Base-by-base conservation (phyloP, 2,113 vertebrate genomes). In the Percopsis transmontana region DNA sequence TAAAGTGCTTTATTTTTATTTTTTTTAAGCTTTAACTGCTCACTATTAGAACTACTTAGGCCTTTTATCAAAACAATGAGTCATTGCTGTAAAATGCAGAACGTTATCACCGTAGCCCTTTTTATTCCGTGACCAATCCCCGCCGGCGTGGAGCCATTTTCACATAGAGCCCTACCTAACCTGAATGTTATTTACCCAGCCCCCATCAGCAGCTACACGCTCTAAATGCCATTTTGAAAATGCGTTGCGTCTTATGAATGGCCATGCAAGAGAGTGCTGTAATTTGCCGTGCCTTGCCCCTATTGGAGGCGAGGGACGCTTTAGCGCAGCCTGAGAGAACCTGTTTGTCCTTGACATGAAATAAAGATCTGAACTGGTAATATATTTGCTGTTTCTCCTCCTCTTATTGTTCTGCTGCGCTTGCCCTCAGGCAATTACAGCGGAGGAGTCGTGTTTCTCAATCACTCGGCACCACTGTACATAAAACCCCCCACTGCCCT, bases 311-410 rank as follows among this genome's bases (percentile, higher is more conserved):
- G 12, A 61, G 74, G 68, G 78, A 81, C 87, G 74, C 87, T 90
- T 86, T 76, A 71, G 44, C 74, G 76, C 60, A 76, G 77, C 73
- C 14, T 2, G 61, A 79, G 27, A 84, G 73, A 89, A 76, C 70
- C 77, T 80, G 80, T 89, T 87, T 86, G 87, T 91, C 87, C 88
- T 91, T 92, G 88, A 90, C 84, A 91, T 86, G 73, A 89, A 91
- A 90, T 82, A 84, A 90, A 85, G 81, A 90, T 88, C 71, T 79
- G 80, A 83, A 71, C 76, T 68, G 74, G 72, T 89, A 88, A 89
- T 88, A 82, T 86, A 88, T 91, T 88, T 83, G 72, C 74, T 75
- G 71, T 83, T 81, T 87, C 79, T 81, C 79, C 80, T 81, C 81
- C 78, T 88, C 87, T 88, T 91, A 89, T 87, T 89, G 83, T 89